phyloP scores from a whole-genome alignment of 2,888 invertebrate species.

The Noctua fimbriata region DNA sequence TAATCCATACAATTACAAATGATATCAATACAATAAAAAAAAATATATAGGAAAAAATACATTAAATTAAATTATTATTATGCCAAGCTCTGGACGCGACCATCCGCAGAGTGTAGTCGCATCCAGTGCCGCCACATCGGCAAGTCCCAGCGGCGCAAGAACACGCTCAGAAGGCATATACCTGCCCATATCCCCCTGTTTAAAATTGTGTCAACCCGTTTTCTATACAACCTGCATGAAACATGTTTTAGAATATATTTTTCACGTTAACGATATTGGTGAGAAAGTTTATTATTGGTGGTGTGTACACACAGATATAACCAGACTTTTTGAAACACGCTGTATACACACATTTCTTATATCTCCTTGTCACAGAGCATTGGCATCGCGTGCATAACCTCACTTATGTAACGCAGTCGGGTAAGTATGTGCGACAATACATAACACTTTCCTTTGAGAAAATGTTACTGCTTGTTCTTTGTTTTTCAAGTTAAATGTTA shows the following conservation, averaged over 20 bases:
- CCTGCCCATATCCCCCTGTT: too few relatives aligned
- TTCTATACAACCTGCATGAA: neutral
- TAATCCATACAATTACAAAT: too few relatives aligned
- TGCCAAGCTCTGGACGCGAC: too few relatives aligned
- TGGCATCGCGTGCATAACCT: slow-evolving; percentile 51
- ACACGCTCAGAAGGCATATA: neutral
- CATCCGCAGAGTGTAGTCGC: too few relatives aligned
- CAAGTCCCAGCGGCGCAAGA: too few relatives aligned
- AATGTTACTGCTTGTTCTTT: neutral
- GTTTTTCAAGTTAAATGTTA: neutral
- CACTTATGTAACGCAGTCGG: slow-evolving; percentile 49
- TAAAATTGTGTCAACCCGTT: neutral
- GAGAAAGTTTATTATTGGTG: neutral
- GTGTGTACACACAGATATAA: neutral
- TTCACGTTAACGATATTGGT: too few relatives aligned
- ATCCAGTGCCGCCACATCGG: too few relatives aligned
- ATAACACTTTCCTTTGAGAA: slow-evolving; percentile 42
- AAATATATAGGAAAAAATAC: too few relatives aligned
- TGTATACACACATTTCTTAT: slow-evolving; percentile 4
- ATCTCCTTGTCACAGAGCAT: slow-evolving; percentile 27
- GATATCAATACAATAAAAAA: too few relatives aligned
- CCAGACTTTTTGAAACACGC: neutral
- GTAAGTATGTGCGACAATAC: slow-evolving; percentile 12
- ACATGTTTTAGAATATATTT: too few relatives aligned
- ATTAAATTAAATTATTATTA: too few relatives aligned